These are phyloP conservation scores for Eremophila alpestris DNA, from an alignment of 2,797 vertebrate genomes.

Conservation along the genomic window DNA sequence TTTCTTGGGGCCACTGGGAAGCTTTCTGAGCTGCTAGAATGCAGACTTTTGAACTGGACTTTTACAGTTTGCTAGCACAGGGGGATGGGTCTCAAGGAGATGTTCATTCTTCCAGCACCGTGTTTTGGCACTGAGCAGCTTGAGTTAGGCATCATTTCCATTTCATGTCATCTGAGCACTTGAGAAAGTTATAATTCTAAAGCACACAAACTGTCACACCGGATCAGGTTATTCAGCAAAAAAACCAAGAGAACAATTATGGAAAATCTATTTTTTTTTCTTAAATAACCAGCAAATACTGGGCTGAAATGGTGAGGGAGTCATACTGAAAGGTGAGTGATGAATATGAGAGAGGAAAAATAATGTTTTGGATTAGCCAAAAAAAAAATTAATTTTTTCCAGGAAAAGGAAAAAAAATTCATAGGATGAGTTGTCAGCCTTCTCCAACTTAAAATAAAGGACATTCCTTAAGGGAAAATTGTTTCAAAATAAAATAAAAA, in stretches of 20 bases:
- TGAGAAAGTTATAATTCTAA: neutral
- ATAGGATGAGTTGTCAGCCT: neutral
- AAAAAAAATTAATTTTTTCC: neutral
- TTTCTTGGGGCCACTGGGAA: neutral
- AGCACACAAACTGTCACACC: neutral
- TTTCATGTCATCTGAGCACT: neutral
- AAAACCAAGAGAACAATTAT: neutral
- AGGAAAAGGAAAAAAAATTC: neutral
- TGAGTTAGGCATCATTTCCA: neutral
- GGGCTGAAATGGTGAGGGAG: neutral
- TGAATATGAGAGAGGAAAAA: neutral
- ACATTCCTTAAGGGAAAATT: slow-evolving; percentile 2
- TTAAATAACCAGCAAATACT: neutral
- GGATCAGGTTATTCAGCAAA: neutral
- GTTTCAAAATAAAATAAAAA: slow-evolving; percentile 15
- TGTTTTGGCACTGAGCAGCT: neutral
- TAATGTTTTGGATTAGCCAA: neutral
- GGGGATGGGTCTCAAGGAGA: neutral
- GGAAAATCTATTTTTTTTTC: neutral
- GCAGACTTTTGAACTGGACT: neutral
- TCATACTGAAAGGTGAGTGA: neutral
- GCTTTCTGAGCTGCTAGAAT: neutral
- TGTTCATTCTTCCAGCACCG: neutral
- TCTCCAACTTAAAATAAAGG: slow-evolving; percentile 6
- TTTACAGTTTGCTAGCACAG: neutral